Evolutionary conservation across 2,888 invertebrate species (phyloP).

Genomic region (Euplagia quadripunctaria): DNA sequence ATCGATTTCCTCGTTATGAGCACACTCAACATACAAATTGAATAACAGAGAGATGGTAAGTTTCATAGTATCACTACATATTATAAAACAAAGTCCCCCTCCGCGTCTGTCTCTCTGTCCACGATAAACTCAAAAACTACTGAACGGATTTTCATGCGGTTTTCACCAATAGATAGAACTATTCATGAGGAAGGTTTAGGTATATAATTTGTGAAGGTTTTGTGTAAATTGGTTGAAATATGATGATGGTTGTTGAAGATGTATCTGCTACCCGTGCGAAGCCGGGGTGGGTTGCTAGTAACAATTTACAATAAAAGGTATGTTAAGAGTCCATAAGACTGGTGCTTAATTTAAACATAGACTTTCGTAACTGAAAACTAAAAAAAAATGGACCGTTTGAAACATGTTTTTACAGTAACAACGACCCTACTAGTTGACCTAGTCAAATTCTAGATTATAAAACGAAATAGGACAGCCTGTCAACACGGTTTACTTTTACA

Average conservation of each 20-base stretch:
- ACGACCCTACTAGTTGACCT: background rate
- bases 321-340: background rate
- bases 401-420: background rate
- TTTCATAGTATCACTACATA: background rate
- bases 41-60: background rate
- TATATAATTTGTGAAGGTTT: no score
- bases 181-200: no score
- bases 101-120: no score
- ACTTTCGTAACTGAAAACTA: background rate
- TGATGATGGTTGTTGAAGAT: no score
- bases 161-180: no score
- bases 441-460: background rate
- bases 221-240: no score
- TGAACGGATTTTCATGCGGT: no score
- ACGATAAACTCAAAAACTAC: no score
- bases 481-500: slow-evolving; percentile 20
- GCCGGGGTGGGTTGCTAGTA: no score
- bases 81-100: no score
- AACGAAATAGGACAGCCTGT: background rate
- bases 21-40: background rate
- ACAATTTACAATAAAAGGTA: background rate
- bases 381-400: no score
- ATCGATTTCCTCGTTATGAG: background rate
- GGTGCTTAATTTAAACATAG: background rate
- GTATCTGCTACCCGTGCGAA: no score